Conservation (phyloP, 2,113 vertebrate genomes). For the Cephalopholis sonnerati region DNA sequence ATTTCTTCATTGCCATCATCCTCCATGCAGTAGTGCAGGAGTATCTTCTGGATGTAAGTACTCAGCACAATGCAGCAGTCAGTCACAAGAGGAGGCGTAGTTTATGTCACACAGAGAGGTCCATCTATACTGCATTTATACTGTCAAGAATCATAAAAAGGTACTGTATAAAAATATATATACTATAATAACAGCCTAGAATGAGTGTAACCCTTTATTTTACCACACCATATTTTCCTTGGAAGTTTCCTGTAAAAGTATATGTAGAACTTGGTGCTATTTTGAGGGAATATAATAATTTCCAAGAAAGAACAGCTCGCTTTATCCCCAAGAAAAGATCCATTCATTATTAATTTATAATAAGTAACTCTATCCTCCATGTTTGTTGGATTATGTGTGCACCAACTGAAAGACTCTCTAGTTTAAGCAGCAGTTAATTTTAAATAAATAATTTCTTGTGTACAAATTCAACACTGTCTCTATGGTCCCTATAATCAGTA, state of each 20-base stretch:
- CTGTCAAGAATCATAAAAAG: neutral
- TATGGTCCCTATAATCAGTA: neutral
- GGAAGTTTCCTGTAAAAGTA: neutral
- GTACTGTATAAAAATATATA: too few relatives aligned
- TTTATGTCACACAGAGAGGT: neutral
- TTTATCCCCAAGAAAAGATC: neutral
- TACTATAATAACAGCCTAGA: neutral
- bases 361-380: neutral
- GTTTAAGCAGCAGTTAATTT: neutral
- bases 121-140: too few relatives aligned
- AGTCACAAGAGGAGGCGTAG: neutral
- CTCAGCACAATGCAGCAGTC: neutral
- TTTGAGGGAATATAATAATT: too few relatives aligned
- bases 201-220: neutral
- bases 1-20: constrained; percentile 94
- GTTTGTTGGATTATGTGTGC: neutral
- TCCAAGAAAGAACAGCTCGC: neutral
- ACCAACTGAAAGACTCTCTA: too few relatives aligned
- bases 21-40: constrained; percentile 97
- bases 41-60: constrained; percentile 95
- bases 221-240: neutral
- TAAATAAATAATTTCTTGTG: neutral
- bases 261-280: too few relatives aligned
- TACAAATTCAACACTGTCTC: neutral
- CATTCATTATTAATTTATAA: neutral